Percentiles rank a stretch among this genome's conserved stretches.
These are phyloP conservation scores for Caenorhabditis sp. DNA, from an alignment of 2,888 invertebrate genomes.

Conservation along the genomic window DNA sequence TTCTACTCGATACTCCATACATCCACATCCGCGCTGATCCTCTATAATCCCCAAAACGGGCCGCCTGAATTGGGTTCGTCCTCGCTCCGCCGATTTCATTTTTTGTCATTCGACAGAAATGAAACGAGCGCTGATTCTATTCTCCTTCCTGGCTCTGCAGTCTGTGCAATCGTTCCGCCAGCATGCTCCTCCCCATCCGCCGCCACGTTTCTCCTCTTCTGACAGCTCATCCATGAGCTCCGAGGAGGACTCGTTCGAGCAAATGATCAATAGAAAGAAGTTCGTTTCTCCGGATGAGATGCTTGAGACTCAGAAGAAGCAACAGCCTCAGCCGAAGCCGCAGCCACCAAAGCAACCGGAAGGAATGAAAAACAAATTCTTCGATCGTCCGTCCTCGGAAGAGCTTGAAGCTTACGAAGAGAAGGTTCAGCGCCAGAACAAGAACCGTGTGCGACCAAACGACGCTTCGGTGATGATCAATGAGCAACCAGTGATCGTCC, in stretches of 20 bases:
- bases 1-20: conserved; percentile 29
- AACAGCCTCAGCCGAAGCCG: conserved; percentile 3
- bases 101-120: conserved; percentile 13
- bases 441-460: background rate
- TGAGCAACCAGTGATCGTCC: conserved; percentile 14
- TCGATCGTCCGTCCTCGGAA: conserved; percentile 47
- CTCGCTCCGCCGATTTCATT: too few species aligned
- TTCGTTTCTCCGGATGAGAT: conserved; percentile 11
- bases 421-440: conserved; percentile 25
- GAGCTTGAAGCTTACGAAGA: conserved; percentile 41
- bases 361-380: conserved; percentile 23
- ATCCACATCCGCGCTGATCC: conserved; percentile 50
- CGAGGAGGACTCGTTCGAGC: conserved; percentile 19
- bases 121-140: conserved; percentile 32
- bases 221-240: conserved; percentile 18
- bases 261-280: background rate
- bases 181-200: conserved; percentile 25
- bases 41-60: conserved; percentile 26
- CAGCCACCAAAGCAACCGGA: background rate
- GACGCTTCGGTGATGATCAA: background rate
- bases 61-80: conserved; percentile 1
- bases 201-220: conserved; percentile 1
- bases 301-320: conserved; percentile 11
- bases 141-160: conserved; percentile 19
- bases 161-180: conserved; percentile 15